These are phyloP conservation scores for Lota lota DNA, from an alignment of 2,113 vertebrate genomes.

Conservation along the genomic window DNA sequence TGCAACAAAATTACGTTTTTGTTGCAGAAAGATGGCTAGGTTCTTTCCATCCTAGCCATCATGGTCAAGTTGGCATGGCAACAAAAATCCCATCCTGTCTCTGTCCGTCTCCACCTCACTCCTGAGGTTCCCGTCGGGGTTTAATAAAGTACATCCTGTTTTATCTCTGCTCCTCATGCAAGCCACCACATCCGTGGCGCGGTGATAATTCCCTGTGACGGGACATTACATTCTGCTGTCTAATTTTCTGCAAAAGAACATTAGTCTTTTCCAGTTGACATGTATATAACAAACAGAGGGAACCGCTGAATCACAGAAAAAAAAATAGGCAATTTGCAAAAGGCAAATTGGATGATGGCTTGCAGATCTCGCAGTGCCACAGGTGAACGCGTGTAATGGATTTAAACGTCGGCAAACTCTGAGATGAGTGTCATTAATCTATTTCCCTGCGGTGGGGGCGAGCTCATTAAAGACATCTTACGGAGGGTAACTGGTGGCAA, in stretches of 20 bases:
- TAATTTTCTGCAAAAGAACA: slow-evolving; percentile 65
- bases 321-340: slow-evolving; percentile 71
- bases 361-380: slow-evolving; percentile 66
- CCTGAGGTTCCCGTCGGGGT: not conserved
- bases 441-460: slow-evolving; percentile 58
- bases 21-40: no score
- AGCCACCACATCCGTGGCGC: slow-evolving; percentile 28
- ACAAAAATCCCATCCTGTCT: slow-evolving; percentile 19
- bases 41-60: no score
- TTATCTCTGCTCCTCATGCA: slow-evolving; percentile 4
- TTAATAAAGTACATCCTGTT: no score
- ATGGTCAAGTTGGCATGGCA: slow-evolving; percentile 26
- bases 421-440: slow-evolving; percentile 66
- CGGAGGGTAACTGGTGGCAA: slow-evolving; percentile 54
- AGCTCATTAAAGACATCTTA: slow-evolving; percentile 57
- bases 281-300: slow-evolving; percentile 52
- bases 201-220: slow-evolving; percentile 47
- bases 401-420: slow-evolving; percentile 66
- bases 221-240: slow-evolving; percentile 49
- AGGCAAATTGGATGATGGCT: slow-evolving; percentile 72
- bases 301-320: slow-evolving; percentile 55
- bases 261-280: slow-evolving; percentile 69
- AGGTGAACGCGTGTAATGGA: slow-evolving; percentile 68
- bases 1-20: slow-evolving; percentile 12
- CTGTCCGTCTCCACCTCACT: slow-evolving; percentile 1